Percentiles rank a stretch among this genome's conserved stretches.
These are phyloP conservation scores for Trachymyrmex cornetzi DNA, from an alignment of 1,140 invertebrate species.

Conservation along the genomic window DNA sequence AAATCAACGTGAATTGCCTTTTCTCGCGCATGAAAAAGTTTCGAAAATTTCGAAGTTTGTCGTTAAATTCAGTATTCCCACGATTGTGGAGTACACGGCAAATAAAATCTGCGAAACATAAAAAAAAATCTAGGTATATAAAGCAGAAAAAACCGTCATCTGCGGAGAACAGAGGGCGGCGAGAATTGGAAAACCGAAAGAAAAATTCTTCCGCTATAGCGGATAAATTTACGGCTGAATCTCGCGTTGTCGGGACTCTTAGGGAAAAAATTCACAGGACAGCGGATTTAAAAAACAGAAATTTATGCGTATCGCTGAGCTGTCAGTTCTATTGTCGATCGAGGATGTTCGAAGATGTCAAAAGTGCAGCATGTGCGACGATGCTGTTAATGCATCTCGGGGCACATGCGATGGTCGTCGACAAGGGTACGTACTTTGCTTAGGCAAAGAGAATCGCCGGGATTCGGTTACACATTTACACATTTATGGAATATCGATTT, in stretches of 20 bases:
- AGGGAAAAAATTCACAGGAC: background rate
- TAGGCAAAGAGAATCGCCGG: slow-evolving; percentile 68
- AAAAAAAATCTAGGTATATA: background rate
- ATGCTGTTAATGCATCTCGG: slow-evolving; percentile 57
- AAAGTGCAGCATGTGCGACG: background rate
- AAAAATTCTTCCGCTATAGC: background rate
- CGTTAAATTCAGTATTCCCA: background rate
- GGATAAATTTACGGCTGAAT: background rate
- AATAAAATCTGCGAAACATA: slow-evolving; percentile 5
- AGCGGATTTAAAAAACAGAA: background rate
- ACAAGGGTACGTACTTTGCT: slow-evolving; percentile 47
- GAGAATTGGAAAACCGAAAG: background rate
- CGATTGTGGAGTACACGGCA: background rate
- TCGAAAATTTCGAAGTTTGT: slow-evolving; percentile 1
- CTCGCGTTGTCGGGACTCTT: background rate
- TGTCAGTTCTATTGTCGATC: slow-evolving; percentile 3
- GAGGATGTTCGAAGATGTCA: slow-evolving; percentile 7
- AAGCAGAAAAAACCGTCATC: background rate
- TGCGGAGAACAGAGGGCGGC: background rate
- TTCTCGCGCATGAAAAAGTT: background rate
- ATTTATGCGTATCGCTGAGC: background rate
- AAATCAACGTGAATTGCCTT: slow-evolving; percentile 32
- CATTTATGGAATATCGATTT: slow-evolving; percentile 85
- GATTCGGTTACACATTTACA: slow-evolving; percentile 83
- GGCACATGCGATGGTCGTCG: background rate